Conservation (phyloP, 2,113 vertebrate genomes). For the Carollia perspicillata region DNA sequence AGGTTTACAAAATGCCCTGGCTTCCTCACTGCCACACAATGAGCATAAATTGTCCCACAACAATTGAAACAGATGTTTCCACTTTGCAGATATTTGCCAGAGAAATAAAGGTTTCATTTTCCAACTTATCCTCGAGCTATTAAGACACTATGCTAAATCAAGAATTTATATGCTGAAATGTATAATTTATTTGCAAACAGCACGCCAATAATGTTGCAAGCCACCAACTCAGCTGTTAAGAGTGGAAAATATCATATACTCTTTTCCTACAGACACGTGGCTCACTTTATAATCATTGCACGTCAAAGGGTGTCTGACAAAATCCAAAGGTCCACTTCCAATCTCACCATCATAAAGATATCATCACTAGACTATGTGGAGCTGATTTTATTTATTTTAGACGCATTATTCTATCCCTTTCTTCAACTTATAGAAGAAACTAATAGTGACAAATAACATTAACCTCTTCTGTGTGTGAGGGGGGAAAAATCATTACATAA, state of each 20-base stretch:
- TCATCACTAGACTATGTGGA: neutral
- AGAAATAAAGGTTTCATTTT: constrained; percentile 65
- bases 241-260: constrained; percentile 45
- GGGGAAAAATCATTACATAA: neutral
- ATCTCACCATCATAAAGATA: neutral
- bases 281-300: neutral
- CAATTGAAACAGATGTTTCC: constrained; percentile 72
- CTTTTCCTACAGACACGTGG: constrained; percentile 16
- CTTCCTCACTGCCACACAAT: constrained; percentile 39
- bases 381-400: constrained; percentile 41
- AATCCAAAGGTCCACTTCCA: constrained; percentile 32
- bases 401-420: constrained; percentile 5
- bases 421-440: constrained; percentile 14
- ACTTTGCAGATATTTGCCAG: constrained; percentile 63
- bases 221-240: constrained; percentile 35
- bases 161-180: constrained; percentile 67
- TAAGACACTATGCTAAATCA: constrained; percentile 55
- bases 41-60: constrained; percentile 56
- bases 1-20: constrained; percentile 63
- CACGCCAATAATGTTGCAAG: constrained; percentile 22
- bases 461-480: neutral
- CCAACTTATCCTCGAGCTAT: constrained; percentile 58
- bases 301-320: constrained; percentile 51
- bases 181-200: constrained; percentile 55
- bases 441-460: neutral